These are phyloP conservation scores for Sipha maydis DNA, from an alignment of 2,888 invertebrate genomes.

Conservation along the genomic window DNA sequence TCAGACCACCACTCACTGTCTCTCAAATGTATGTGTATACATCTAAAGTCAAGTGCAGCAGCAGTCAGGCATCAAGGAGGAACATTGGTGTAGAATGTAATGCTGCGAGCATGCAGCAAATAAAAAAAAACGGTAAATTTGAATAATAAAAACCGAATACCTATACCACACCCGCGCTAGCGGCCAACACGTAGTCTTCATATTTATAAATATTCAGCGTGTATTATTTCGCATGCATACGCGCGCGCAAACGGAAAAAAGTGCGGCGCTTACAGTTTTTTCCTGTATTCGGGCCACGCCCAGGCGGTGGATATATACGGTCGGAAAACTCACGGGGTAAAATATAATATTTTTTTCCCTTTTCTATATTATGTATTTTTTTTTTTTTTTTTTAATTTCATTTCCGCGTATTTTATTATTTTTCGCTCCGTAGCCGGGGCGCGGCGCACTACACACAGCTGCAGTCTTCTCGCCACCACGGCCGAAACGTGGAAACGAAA, in stretches of 20 bases:
- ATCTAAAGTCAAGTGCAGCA: too few species aligned
- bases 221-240: background rate
- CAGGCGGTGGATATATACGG: background rate
- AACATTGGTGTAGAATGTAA: too few species aligned
- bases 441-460: background rate
- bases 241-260: background rate
- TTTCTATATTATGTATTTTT: background rate
- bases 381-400: background rate
- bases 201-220: background rate
- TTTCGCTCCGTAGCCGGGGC: background rate
- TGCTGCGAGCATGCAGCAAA: too few species aligned
- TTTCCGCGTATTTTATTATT: conserved; percentile 16
- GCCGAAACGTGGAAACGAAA: conserved; percentile 16
- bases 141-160: background rate
- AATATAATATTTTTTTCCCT: conserved; percentile 41
- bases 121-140: background rate
- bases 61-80: too few species aligned
- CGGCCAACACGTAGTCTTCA: background rate
- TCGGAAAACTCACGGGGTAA: conserved; percentile 39
- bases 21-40: too few species aligned
- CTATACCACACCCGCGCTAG: too few species aligned
- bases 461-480: background rate
- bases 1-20: too few species aligned
- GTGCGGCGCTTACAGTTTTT: conserved; percentile 38
- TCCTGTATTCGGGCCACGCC: conserved; percentile 55